phyloP scores from a whole-genome alignment of 1,140 invertebrate species.

The Branchinecta lindahli region DNA sequence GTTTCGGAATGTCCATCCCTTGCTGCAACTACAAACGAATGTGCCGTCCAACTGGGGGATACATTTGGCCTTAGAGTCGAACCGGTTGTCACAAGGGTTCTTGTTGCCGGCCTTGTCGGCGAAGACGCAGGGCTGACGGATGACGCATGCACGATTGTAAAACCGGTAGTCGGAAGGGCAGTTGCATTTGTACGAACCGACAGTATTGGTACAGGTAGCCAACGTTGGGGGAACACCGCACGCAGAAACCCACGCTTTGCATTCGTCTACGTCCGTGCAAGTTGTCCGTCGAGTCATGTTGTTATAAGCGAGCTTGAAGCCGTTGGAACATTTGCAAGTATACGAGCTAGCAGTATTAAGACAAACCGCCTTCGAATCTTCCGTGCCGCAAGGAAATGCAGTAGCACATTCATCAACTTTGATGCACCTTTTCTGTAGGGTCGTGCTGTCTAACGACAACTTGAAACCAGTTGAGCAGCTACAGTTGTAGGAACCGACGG shows the following conservation, averaged over 20 bases:
- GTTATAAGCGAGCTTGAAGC: constrained; percentile 39
- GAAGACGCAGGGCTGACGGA: too few relatives aligned
- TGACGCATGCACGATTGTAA: constrained; percentile 19
- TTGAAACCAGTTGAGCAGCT: constrained; percentile 62
- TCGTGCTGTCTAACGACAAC: constrained; percentile 40
- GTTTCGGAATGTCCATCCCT: constrained; percentile 57
- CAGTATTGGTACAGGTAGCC: constrained; percentile 71
- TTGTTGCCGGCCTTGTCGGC: constrained; percentile 44
- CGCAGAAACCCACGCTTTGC: constrained; percentile 52
- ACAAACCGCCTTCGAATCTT: constrained; percentile 48
- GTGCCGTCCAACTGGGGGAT: constrained; percentile 47
- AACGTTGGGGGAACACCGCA: constrained; percentile 54
- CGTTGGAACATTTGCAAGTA: constrained; percentile 61
- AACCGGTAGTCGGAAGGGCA: constrained; percentile 48
- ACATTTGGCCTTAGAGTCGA: constrained; percentile 64
- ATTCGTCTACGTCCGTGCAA: constrained; percentile 76
- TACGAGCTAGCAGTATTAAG: constrained; percentile 71
- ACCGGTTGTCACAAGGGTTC: constrained; percentile 57
- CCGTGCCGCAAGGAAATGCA: constrained; percentile 50
- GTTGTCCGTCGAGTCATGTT: constrained; percentile 24
- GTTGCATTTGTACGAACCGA: constrained; percentile 67
- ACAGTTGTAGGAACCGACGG: constrained; percentile 56
- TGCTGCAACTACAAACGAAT: constrained; percentile 68
- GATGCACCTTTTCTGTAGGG: constrained; percentile 41
- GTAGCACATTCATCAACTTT: constrained; percentile 65